Evolutionary conservation across 2,797 vertebrate species (phyloP).

Genomic region (Falco naumanni): DNA sequence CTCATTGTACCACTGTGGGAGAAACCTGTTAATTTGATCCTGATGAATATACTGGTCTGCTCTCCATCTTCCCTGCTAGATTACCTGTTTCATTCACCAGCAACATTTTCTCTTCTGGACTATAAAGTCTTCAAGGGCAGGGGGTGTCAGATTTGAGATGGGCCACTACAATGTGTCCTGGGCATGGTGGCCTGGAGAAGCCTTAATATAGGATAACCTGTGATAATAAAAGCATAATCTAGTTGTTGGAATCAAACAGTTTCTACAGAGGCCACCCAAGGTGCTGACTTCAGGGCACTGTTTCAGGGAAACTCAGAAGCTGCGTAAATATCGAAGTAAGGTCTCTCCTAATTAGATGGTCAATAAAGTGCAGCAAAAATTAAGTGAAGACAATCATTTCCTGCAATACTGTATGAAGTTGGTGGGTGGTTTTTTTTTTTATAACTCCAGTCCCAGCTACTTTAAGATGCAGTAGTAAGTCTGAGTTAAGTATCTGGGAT

Average conservation of each 20-base stretch:
- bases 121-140: neutral
- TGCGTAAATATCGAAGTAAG: neutral
- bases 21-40: neutral
- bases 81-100: neutral
- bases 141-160: neutral
- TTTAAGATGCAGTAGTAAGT: neutral
- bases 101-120: neutral
- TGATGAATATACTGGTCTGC: neutral
- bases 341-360: neutral
- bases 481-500: neutral
- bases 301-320: neutral
- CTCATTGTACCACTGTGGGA: neutral
- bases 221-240: neutral
- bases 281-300: neutral
- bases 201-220: neutral
- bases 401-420: neutral
- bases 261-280: neutral
- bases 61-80: neutral
- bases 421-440: neutral
- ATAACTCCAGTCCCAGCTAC: neutral
- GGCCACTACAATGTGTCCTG: neutral
- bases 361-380: conserved; percentile 8
- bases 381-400: neutral
- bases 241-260: neutral
- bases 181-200: neutral